Evolutionary conservation across 2,113 vertebrate genomes (phyloP), one percentile per base, ranked within the genome.

Genomic region (Lagopus leucura): DNA sequence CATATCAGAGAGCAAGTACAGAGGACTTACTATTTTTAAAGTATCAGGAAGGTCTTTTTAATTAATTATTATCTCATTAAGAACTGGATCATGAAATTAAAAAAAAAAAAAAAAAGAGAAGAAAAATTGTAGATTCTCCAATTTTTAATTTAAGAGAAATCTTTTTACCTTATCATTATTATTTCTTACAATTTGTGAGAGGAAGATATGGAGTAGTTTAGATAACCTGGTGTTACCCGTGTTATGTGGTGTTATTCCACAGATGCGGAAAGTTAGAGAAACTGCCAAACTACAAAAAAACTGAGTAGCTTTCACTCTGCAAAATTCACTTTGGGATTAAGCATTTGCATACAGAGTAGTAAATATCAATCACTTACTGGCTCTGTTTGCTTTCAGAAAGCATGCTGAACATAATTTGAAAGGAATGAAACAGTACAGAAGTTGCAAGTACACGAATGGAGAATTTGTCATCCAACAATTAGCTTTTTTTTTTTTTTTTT

Each of bases 301-400:
- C 48, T 50, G 13, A 5, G 7, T 11, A 45, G 25, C 10, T 82
- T 90, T 89, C 11, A 43, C 85, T 54, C 55, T 28, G 15, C 43
- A 85, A 85, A 94, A 88, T 77, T 87, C 28, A 89, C 52, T 40
- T 74, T 45, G 54, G 43, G 18, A 64, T 8, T 70, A 50, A 85
- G 11, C 40, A 47, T 80, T 92, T 91, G 24, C 77, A 32, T 74
- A 32, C 47, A 36, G 16, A 82, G 92, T 94, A 77, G 28, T 55
- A 43, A 36, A 47, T 79, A 64, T 82, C 61, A 80, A 80, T 79
- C 48, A 80, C 82, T 93, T 86, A 82, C 28, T 28, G 60, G 11
- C 36, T 71, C 42, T 65, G 6, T 89, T 94, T 92, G 20, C 36
- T 90, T 95, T 96, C 36, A 61, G 57, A 67, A 89, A 75, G 27